phyloP scores from a whole-genome alignment of 2,113 vertebrate species.

The Isichthys henryi region DNA sequence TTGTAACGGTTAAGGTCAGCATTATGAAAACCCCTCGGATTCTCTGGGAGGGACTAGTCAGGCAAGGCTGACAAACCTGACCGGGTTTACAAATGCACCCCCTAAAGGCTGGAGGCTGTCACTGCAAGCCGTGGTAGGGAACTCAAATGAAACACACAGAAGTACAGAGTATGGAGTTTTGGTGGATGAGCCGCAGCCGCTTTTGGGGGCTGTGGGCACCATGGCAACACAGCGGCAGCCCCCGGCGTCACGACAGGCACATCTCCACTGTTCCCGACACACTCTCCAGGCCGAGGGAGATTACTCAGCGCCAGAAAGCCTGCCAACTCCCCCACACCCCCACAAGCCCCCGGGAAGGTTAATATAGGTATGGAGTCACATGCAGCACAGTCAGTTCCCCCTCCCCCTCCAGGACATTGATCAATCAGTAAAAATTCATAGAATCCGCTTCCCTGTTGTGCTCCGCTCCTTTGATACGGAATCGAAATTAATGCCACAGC shows the following conservation, averaged over 20 bases:
- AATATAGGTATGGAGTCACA: conserved; percentile 10
- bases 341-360: background rate
- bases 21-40: background rate
- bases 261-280: background rate
- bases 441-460: conserved; percentile 33
- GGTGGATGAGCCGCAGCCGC: background rate
- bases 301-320: conserved; percentile 35
- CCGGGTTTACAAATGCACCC: background rate
- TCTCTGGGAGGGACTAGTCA: background rate
- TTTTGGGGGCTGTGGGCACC: background rate
- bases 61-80: background rate
- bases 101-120: background rate
- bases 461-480: conserved; percentile 40
- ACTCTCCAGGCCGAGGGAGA: conserved; percentile 28
- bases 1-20: background rate
- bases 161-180: background rate
- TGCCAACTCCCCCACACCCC: background rate
- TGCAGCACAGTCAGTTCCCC: conserved; percentile 7
- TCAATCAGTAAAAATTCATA: conserved; percentile 41
- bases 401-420: conserved; percentile 29
- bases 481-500: conserved; percentile 46
- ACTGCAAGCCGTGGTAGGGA: background rate
- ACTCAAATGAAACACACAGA: background rate
- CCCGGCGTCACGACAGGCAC: background rate
- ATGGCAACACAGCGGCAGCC: background rate